A percentile compares a stretch with the other conserved stretches of the same genome.
Evolutionary conservation across 2,888 invertebrate genomes (phyloP).

Genomic region (Argyresthia albistria): DNA sequence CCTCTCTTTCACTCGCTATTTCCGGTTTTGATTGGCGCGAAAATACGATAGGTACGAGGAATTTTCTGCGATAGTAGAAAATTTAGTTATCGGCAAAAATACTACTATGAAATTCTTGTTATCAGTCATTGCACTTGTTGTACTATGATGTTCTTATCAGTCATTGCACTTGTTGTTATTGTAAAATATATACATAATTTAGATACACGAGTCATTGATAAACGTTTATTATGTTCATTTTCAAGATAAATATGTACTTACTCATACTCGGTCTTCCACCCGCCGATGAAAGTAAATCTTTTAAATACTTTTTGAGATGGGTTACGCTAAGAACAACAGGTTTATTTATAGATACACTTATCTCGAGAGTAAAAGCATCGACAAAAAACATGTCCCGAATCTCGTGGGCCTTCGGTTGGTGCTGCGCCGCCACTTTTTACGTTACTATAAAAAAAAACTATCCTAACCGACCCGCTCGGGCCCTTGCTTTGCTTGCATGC

Average conservation of each 20-base stretch:
- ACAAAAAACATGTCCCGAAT: slow-evolving; percentile 52
- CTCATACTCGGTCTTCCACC: too few species aligned
- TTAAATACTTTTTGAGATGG: slow-evolving; percentile 4
- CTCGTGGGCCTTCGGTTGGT: slow-evolving; percentile 37
- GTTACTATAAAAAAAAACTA: not conserved
- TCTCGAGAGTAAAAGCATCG: slow-evolving; percentile 29
- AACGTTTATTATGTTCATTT: too few species aligned
- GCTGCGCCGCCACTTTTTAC: slow-evolving; percentile 3
- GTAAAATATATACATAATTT: too few species aligned
- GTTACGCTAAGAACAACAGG: slow-evolving; percentile 26
- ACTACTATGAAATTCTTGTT: slow-evolving; percentile 10
- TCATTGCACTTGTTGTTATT: slow-evolving; percentile 35
- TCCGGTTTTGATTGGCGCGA: slow-evolving; percentile 21
- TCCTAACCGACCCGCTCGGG: slow-evolving; percentile 9
- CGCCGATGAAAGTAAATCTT: slow-evolving; percentile 24
- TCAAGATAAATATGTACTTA: too few species aligned
- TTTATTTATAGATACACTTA: slow-evolving; percentile 43
- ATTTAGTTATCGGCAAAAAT: not conserved
- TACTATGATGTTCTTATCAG: slow-evolving; percentile 37
- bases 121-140: slow-evolving; percentile 50
- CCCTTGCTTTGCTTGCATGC: slow-evolving; percentile 4
- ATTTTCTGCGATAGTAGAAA: not conserved
- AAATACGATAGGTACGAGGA: slow-evolving; percentile 12
- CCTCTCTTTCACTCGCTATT: slow-evolving; percentile 24
- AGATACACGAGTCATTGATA: too few species aligned